These are phyloP conservation scores for Paracyclopina nana DNA, from an alignment of 1,140 invertebrate species.

Conservation along the genomic window DNA sequence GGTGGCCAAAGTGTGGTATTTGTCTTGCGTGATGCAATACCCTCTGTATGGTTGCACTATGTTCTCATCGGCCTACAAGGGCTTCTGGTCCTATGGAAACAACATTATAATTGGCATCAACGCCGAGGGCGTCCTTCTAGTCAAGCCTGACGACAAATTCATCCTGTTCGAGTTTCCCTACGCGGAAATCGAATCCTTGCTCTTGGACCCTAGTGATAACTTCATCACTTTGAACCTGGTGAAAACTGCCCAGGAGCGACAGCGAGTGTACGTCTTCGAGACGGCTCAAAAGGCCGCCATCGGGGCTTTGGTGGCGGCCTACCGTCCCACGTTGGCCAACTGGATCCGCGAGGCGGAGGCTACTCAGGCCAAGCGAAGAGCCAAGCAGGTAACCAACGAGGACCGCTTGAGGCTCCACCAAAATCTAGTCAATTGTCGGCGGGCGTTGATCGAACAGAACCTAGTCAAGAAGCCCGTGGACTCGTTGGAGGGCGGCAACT, in stretches of 20 bases:
- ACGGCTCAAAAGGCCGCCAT: constrained; percentile 70
- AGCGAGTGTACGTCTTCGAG: constrained; percentile 83
- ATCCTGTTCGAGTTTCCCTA: constrained; percentile 72
- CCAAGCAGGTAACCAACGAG: constrained; percentile 51
- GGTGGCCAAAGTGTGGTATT: constrained; percentile 76
- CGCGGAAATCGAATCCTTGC: constrained; percentile 66
- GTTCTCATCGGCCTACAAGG: constrained; percentile 48
- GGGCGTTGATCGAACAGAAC: constrained; percentile 59
- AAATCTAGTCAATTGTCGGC: constrained; percentile 51
- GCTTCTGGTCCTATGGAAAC: constrained; percentile 20
- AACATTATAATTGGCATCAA: constrained; percentile 62
- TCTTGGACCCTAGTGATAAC: constrained; percentile 71
- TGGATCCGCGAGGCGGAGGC: constrained; percentile 64
- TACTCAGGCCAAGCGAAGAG: constrained; percentile 23
- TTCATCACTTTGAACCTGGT: constrained; percentile 60
- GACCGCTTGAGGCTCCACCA: constrained; percentile 58
- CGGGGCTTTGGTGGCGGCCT: constrained; percentile 73
- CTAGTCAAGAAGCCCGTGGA: constrained; percentile 40
- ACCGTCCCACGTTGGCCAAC: constrained; percentile 57
- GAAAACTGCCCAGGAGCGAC: constrained; percentile 40
- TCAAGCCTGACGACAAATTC: constrained; percentile 71
- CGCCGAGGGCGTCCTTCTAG: constrained; percentile 65
- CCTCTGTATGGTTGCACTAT: constrained; percentile 83
- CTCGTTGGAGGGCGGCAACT: not conserved
- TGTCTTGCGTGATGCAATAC: constrained; percentile 93